phyloP scores from a whole-genome alignment of 2,113 vertebrate genomes.

The Hippoglossus stenolepis region DNA sequence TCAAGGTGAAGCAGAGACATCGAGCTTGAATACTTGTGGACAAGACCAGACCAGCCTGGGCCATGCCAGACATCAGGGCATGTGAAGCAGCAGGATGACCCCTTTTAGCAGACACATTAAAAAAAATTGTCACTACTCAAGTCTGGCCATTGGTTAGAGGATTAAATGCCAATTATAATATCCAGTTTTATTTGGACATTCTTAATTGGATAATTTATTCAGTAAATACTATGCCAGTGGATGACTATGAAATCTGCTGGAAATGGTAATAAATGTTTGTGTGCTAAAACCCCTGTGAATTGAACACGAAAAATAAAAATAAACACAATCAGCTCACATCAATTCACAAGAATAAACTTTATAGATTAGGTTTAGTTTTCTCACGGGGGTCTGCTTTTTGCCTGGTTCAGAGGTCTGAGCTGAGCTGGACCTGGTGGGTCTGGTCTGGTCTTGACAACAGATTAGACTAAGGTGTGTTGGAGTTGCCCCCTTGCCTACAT shows the following conservation, averaged over 20 bases:
- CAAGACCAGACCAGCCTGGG: slow-evolving; percentile 64
- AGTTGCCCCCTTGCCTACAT: slow-evolving; percentile 82
- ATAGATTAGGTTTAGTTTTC: slow-evolving; percentile 24
- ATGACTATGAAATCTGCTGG: slow-evolving; percentile 12
- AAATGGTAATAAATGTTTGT: slow-evolving; percentile 14
- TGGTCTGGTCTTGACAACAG: slow-evolving; percentile 61
- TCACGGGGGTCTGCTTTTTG: slow-evolving; percentile 15
- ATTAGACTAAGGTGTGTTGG: slow-evolving; percentile 37
- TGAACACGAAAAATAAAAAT: slow-evolving; percentile 19
- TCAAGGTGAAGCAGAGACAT: slow-evolving; percentile 52
- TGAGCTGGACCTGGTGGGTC: slow-evolving; percentile 27
- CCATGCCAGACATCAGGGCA: background rate
- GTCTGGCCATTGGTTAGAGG: slow-evolving; percentile 5
- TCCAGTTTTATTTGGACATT: background rate
- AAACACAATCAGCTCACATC: slow-evolving; percentile 27
- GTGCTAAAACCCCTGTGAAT: slow-evolving; percentile 41
- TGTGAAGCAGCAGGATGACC: slow-evolving; percentile 9
- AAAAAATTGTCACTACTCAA: slow-evolving; percentile 7
- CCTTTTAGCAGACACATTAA: slow-evolving; percentile 21
- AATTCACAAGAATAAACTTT: slow-evolving; percentile 40
- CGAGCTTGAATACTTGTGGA: slow-evolving; percentile 43
- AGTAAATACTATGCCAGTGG: background rate
- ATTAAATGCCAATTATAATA: slow-evolving; percentile 7
- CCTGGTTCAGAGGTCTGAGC: slow-evolving; percentile 11
- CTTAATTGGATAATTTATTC: background rate